These are phyloP conservation scores for Deilephila elpenor DNA, from an alignment of 2,888 invertebrate genomes.

Conservation along the genomic window DNA sequence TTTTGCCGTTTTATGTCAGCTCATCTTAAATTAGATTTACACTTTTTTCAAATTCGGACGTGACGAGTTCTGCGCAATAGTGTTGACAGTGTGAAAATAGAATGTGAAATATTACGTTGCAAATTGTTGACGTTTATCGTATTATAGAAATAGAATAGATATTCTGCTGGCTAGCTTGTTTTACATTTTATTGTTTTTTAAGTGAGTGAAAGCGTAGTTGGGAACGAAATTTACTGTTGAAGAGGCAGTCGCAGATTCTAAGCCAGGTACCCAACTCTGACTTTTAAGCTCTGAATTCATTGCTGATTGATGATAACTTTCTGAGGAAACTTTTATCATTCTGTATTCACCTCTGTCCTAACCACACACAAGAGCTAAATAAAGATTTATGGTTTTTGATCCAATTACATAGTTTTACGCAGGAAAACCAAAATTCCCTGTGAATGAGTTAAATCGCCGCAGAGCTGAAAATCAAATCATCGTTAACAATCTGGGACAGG, in stretches of 20 bases:
- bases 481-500: neutral
- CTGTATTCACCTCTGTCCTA: too few species aligned
- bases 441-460: neutral
- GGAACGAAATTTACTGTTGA: too few species aligned
- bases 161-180: too few species aligned
- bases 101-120: neutral
- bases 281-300: too few species aligned
- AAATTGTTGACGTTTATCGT: neutral
- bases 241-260: too few species aligned
- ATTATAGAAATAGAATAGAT: neutral
- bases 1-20: neutral
- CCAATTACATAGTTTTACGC: neutral
- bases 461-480: constrained; percentile 2
- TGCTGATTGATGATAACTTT: too few species aligned
- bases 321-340: too few species aligned
- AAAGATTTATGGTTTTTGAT: too few species aligned
- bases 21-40: neutral
- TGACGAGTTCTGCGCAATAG: neutral
- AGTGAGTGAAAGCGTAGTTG: too few species aligned
- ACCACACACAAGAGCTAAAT: neutral
- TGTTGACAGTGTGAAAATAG: neutral
- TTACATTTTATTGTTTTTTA: too few species aligned
- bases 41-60: constrained; percentile 4
- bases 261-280: too few species aligned
- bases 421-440: neutral